Base-by-base conservation (phyloP, 2,113 vertebrate genomes). In the Apodemus speciosus region DNA sequence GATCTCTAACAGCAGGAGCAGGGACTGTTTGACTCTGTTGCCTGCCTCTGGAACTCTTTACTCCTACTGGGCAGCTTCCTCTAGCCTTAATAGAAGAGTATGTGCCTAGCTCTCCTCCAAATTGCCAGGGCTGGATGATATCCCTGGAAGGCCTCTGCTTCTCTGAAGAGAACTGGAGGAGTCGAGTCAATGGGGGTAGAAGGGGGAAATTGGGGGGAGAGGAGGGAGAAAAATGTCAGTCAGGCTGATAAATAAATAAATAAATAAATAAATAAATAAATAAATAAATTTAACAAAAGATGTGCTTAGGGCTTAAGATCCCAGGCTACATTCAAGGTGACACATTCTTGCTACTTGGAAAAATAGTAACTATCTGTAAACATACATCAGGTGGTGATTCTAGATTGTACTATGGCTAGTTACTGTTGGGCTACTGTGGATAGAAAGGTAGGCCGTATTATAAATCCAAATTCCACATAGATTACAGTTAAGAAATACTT, bases 321-420 rank as follows among this genome's bases (percentile, higher is more conserved):
- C 93, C 97, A 95, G 90, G 95, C 86, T 97, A 96, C 95, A 92
- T 97, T 97, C 97, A 96, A 97, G 95, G 51, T 32, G 4, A 95
- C 92, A 95, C 62, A 94, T 94, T 96, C 16, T 89, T 97, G 86
- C 86, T 95, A 83, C 85, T 91, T 92, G 86, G 95, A 97, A 97
- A 96, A 97, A 95, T 23, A 96, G 23, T 91, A 84, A 97, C 15
- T 86, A 94, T 75, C 93, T 83, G 86, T 75, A 86, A 97, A 95
- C 88, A 95, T 95, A 90, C 66, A 94, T 96, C 90, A 3, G 87
- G 85, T 58, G 84, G 35, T 95, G 89, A 53, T 97, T 40, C 81
- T 96, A 86, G 60, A 94, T 72, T 40, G 81, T 90, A 85, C 79
- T 91, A 49, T 0, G 49, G 83, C 66, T 71, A 96, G 75, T 90